Base-by-base conservation (phyloP, 2,113 vertebrate genomes). In the Trematomus loennbergii region DNA sequence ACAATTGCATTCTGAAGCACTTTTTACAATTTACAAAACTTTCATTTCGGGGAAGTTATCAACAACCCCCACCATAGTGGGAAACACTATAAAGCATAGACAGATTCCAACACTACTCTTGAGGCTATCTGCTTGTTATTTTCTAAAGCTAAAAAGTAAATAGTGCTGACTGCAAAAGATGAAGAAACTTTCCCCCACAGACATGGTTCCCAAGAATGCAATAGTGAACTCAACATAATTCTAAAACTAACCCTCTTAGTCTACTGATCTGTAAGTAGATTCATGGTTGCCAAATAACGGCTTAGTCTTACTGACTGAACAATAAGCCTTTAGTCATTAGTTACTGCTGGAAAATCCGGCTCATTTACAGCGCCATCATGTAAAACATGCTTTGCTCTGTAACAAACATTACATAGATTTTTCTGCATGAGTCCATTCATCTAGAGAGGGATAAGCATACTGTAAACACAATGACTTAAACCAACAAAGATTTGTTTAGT, bases 401-500 rank as follows among this genome's bases (percentile, higher is more conserved):
- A 40, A 40, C 36, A 40, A 48, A 13, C 48, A 16, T 58, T 22
- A 49, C 4, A 18, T 13, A 20, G 5, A 3, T 29, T 29, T n/a
- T 29, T 29, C 3, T 29, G 25, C 25, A 29, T 29, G 3, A 29
- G 25, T 29, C 25, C 25, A 29, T 50, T 66, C 40, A 25, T 48
- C 17, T 48, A 46, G 45, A 17, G 12, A 33, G 12, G 0, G 46
- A 48, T 22, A 74, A 61, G 13, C 13, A 50, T 36, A 22, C 48
- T 36, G 33, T 3, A 48, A 29, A 53, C 62, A 55, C 71, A 74
- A 48, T 33, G 36, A 68, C 43, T 75, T 55, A 1, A 68, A 10
- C 57, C 71, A 55, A 68, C 40, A 49, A 62, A 68, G n/a, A 36
- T 53, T 66, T 59, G n/a, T 46, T 60, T 20, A 54, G 13, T 12